A percentile compares a stretch with the other conserved stretches of the same genome.
phyloP scores from a whole-genome alignment of 2,113 vertebrate genomes.

The Gallinago media region DNA sequence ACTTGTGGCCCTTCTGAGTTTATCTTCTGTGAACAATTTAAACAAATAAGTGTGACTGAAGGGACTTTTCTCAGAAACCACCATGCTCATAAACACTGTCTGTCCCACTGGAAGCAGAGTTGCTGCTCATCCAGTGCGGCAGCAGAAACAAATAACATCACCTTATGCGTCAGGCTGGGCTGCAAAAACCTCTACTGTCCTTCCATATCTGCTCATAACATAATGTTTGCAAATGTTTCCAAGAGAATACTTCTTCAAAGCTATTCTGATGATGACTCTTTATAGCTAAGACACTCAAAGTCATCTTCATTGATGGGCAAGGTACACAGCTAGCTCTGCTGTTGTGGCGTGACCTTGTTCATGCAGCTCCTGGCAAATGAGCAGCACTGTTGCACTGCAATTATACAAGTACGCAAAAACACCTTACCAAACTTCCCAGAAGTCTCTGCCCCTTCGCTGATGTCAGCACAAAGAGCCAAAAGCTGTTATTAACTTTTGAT shows the following conservation, averaged over 20 bases:
- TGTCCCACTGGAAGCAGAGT: neutral
- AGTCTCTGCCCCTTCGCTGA: neutral
- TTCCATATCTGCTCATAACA: neutral
- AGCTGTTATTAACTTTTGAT: neutral
- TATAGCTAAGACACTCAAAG: neutral
- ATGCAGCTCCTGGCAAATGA: neutral
- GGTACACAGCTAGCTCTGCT: fast-evolving
- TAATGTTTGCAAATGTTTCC: neutral
- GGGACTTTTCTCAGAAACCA: neutral
- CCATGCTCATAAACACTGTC: neutral
- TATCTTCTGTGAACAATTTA: neutral
- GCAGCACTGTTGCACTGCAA: fast-evolving
- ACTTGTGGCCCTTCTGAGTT: neutral
- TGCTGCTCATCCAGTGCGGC: neutral
- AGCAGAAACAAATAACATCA: neutral
- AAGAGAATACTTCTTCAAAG: neutral
- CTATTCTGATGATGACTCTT: neutral
- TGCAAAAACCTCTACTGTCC: neutral
- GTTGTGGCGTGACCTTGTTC: fast-evolving
- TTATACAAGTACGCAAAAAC: neutral
- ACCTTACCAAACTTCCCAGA: neutral
- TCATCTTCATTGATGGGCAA: neutral
- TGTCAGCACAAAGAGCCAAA: slow-evolving; percentile 6
- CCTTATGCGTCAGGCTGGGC: neutral
- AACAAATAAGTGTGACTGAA: neutral